phyloP scores from a whole-genome alignment of 2,888 invertebrate species.

The Drosophila niveifrons region DNA sequence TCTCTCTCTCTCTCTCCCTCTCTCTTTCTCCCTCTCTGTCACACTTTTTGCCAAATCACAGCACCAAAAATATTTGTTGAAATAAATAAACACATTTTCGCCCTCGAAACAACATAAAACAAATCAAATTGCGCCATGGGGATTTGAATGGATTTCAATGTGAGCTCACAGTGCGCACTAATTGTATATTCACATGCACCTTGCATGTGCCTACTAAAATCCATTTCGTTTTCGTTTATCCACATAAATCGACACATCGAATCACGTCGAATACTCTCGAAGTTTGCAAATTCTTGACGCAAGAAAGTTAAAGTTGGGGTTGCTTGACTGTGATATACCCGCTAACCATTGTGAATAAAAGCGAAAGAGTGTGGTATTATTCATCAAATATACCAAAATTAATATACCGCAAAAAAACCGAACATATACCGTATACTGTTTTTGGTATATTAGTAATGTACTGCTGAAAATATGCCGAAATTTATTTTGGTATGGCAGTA shows the following conservation, averaged over 20 bases:
- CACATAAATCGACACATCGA: background rate
- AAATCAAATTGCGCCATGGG: slow-evolving; percentile 3
- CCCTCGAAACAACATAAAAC: slow-evolving; percentile 7
- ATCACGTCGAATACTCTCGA: no score
- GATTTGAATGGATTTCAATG: slow-evolving; percentile 4
- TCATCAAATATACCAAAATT: no score
- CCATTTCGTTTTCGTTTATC: background rate
- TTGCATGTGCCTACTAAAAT: background rate
- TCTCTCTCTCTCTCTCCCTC: background rate
- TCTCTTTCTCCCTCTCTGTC: background rate
- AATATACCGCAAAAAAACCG: no score
- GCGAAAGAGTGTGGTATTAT: no score
- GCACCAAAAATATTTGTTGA: slow-evolving; percentile 12
- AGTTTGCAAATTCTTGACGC: no score
- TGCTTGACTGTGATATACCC: no score
- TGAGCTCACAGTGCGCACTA: slow-evolving; percentile 11
- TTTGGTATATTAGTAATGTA: no score
- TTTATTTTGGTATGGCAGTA: no score
- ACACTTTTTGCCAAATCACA: slow-evolving; percentile 3
- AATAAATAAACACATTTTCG: slow-evolving; percentile 15
- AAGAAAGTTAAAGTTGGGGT: no score
- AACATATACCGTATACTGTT: no score
- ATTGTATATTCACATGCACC: slow-evolving; percentile 8
- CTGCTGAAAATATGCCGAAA: no score
- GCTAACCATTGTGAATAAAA: no score